phyloP scores from a whole-genome alignment of 2,113 vertebrate species.

The Martes martes region DNA sequence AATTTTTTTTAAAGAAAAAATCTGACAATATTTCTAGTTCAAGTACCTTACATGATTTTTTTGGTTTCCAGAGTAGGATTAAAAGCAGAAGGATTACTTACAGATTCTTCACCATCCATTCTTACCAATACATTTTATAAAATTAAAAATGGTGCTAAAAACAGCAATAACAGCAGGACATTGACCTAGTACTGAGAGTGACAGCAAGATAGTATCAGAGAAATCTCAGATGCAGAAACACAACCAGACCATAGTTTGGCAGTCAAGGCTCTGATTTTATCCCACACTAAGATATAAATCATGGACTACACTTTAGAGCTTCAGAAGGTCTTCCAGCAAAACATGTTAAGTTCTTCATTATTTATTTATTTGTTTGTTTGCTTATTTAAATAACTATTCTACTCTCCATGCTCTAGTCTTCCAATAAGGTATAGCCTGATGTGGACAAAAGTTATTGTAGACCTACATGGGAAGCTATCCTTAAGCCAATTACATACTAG shows the following conservation, averaged over 20 bases:
- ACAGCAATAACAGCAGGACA: neutral
- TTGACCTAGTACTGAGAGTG: neutral
- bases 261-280: neutral
- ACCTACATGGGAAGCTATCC: slow-evolving; percentile 39
- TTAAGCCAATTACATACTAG: neutral
- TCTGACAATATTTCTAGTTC: neutral
- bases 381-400: neutral
- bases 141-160: neutral
- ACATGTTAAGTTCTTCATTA: neutral
- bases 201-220: neutral
- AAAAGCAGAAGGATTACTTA: neutral
- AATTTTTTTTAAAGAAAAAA: neutral
- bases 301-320: neutral
- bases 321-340: neutral
- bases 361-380: neutral
- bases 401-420: neutral
- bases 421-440: neutral
- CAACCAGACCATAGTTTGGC: neutral
- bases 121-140: neutral
- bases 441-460: neutral
- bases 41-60: neutral
- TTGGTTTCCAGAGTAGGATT: neutral
- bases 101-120: neutral
- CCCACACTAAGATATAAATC: neutral
- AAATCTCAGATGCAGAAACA: neutral